Percentiles rank a stretch among this genome's conserved stretches.
phyloP scores from a whole-genome alignment of 2,113 vertebrate species.

The Poeciliopsis occidentalis region DNA sequence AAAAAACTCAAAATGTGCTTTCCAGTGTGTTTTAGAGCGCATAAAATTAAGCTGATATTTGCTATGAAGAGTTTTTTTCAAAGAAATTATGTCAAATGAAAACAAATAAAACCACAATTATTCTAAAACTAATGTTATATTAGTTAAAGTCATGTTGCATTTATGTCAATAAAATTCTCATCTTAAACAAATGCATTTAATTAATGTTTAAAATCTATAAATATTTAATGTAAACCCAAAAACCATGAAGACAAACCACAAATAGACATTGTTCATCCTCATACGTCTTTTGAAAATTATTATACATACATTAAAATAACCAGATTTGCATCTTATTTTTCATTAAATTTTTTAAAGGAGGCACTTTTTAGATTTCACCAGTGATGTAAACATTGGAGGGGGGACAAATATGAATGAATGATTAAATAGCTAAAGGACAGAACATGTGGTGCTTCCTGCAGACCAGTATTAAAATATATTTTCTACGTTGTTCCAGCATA shows the following conservation, averaged over 20 bases:
- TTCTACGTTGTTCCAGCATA: not conserved
- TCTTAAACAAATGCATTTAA: not conserved
- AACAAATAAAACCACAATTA: too few species aligned
- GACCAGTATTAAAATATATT: constrained; percentile 14
- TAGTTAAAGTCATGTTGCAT: not conserved
- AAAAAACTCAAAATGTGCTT: too few species aligned
- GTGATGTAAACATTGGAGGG: constrained; percentile 4
- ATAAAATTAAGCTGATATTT: too few species aligned
- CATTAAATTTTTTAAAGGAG: not conserved
- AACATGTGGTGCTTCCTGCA: constrained; percentile 55
- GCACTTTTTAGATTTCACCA: not conserved
- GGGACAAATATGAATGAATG: constrained; percentile 32
- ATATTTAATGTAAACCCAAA: not conserved
- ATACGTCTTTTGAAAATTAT: not conserved
- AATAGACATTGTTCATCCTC: not conserved
- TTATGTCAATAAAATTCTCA: not conserved
- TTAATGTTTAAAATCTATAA: too few species aligned
- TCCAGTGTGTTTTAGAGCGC: too few species aligned
- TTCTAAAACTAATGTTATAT: not conserved
- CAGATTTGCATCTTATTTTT: not conserved
- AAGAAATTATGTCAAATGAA: too few species aligned
- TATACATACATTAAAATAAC: not conserved
- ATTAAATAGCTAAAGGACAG: constrained; percentile 17
- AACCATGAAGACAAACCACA: not conserved
- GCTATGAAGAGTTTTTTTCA: too few species aligned